Conservation (phyloP, 2,113 vertebrate species). For the Psilopsiagon aymara region DNA sequence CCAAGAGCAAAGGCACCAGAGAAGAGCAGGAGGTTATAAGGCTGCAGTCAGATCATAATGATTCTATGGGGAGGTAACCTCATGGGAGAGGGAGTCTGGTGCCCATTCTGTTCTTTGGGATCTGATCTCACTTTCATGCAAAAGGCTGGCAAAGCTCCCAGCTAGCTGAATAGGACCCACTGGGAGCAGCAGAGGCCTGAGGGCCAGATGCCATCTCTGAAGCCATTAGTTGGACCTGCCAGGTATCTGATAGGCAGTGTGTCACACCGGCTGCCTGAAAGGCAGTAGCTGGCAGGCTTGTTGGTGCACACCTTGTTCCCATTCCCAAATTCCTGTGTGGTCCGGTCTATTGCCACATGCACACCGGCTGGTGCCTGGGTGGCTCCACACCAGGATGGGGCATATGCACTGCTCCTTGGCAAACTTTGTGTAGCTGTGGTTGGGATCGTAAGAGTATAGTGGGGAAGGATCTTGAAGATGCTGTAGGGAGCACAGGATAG, state of each 20-base stretch:
- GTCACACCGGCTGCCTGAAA: neutral
- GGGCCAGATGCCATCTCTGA: neutral
- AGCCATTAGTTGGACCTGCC: neutral
- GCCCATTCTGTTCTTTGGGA: accelerated
- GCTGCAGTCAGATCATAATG: neutral
- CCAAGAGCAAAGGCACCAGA: neutral
- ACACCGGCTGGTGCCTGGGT: neutral
- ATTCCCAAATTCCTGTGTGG: neutral
- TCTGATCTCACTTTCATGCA: neutral
- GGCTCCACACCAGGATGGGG: neutral
- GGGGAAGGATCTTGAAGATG: neutral
- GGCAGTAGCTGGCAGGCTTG: neutral
- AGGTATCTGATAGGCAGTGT: neutral
- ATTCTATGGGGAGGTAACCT: neutral
- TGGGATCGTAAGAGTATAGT: neutral
- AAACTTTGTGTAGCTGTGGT: neutral
- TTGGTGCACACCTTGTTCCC: neutral
- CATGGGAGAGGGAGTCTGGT: neutral
- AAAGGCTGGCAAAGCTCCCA: neutral
- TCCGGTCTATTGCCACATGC: accelerated
- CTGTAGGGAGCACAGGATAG: neutral
- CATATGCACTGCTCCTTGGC: neutral
- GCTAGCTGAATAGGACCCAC: neutral
- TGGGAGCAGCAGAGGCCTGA: neutral
- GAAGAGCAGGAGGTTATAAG: neutral